Evolutionary conservation across 2,797 vertebrate genomes (phyloP).

Genomic region (Labeo calbasu): DNA sequence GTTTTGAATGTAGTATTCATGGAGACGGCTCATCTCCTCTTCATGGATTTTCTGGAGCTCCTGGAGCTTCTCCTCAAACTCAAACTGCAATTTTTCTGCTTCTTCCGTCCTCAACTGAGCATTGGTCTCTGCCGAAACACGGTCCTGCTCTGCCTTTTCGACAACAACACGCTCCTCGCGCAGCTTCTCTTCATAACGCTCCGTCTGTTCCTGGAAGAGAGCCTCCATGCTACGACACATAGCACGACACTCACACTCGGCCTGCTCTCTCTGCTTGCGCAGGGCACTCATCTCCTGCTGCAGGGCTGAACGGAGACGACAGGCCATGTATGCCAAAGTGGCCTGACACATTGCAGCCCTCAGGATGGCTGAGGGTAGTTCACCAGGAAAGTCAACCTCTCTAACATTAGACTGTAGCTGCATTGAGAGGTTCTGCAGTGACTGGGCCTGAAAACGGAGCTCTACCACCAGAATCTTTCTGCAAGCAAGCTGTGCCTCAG

Average conservation of each 20-base stretch:
- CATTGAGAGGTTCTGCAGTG: constrained; percentile 80
- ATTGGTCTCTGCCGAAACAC: constrained; percentile 73
- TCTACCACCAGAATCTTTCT: constrained; percentile 80
- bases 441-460: constrained; percentile 79
- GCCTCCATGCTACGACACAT: constrained; percentile 71
- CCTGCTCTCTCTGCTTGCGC: constrained; percentile 70
- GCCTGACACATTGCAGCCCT: constrained; percentile 83
- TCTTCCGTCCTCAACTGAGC: constrained; percentile 76
- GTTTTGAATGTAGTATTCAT: constrained; percentile 74
- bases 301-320: constrained; percentile 78
- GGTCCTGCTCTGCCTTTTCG: constrained; percentile 77
- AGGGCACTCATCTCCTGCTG: constrained; percentile 73
- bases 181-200: constrained; percentile 75
- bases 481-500: constrained; percentile 67
- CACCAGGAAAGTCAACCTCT: constrained; percentile 66
- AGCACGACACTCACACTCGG: constrained; percentile 72
- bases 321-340: constrained; percentile 84
- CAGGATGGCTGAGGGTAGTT: constrained; percentile 58
- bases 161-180: constrained; percentile 79
- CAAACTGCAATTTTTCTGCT: constrained; percentile 81
- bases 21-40: constrained; percentile 85
- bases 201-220: constrained; percentile 74
- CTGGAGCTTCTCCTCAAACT: constrained; percentile 85
- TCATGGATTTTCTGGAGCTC: constrained; percentile 86
- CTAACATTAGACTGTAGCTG: constrained; percentile 73